Evolutionary conservation across 2,113 vertebrate genomes (phyloP), one percentile per base, ranked within the genome.

Genomic region (Todiramphus chloris): DNA sequence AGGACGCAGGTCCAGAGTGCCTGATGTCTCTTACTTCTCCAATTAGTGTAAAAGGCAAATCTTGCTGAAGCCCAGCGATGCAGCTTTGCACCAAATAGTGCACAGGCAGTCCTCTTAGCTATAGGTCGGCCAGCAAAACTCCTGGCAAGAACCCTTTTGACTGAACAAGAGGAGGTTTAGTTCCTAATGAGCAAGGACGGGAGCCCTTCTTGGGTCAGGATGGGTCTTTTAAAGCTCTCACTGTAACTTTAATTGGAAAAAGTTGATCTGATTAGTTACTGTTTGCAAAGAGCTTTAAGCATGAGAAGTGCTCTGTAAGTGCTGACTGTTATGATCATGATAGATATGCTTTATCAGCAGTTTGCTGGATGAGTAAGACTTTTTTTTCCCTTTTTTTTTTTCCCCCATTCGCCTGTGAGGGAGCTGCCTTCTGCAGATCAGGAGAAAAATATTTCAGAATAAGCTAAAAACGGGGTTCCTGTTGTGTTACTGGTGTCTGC

Each of bases 301-400:
- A 50, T 85, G 83, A 92, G 50, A 88, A 86, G 23, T 94, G 84
- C 94, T 50, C 19, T 41, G 91, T 86, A 89, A 96, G 85, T 78
- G 94, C 96, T 97, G 95, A 94, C 72, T 85, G 3, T 15, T 69
- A 11, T 35, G 93, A 92, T 95, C 43, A 3, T 68, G 90, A 76
- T 68, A 43, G 72, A 95, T 94, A 2, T 15, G 85, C 88, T 83
- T 89, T 64, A 68, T 96, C 90, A 96, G 96, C 93, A 92, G 39
- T 72, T 92, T 48, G 51, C 44, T 37, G 73, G 76, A 74, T 88
- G 79, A 87, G 66, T 68, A 86, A 93, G 93, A 37, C 39, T 53
- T 9, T 33, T 15, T 27, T n/a, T 63, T 37, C 41, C 39, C 48
- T 9, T 33, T 15, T 27, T n/a, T 63, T 37, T 13, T 53, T 39